Conservation (phyloP, 2,797 vertebrate species). For the Hylomyscus alleni region DNA sequence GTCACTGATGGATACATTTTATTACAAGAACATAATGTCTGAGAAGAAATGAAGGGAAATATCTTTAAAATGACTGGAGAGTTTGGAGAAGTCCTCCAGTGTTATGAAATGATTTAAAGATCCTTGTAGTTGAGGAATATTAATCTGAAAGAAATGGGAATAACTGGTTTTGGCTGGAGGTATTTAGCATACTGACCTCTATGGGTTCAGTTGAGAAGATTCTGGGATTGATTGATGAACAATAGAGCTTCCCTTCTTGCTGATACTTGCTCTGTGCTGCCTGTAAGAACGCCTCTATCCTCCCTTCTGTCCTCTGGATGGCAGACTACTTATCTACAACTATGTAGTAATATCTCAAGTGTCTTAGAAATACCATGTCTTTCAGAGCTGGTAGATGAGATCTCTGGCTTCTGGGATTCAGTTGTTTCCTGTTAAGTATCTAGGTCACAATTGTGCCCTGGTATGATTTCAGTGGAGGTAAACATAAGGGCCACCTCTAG, state of each 20-base stretch:
- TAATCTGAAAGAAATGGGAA: not conserved
- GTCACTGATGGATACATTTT: not conserved
- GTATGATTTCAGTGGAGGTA: not conserved
- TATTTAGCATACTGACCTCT: not conserved
- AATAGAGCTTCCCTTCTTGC: not conserved
- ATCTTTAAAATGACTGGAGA: not conserved
- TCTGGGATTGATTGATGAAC: not conserved
- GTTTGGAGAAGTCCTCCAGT: not conserved
- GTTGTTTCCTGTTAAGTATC: not conserved
- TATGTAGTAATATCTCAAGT: not conserved
- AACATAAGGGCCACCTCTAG: not conserved
- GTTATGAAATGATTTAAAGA: not conserved
- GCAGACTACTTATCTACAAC: not conserved
- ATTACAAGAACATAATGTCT: not conserved
- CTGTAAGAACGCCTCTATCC: not conserved
- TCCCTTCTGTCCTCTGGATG: not conserved
- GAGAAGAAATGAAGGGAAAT: not conserved
- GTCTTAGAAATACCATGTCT: not conserved
- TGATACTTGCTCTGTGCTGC: not conserved
- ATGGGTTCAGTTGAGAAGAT: not conserved
- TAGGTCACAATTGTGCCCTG: not conserved
- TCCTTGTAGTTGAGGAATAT: not conserved
- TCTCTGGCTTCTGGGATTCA: not conserved
- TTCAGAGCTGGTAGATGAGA: not conserved
- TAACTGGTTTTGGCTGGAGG: not conserved